Base-by-base conservation (phyloP, 2,113 vertebrate genomes). In the Ptychochromis oligacanthus region DNA sequence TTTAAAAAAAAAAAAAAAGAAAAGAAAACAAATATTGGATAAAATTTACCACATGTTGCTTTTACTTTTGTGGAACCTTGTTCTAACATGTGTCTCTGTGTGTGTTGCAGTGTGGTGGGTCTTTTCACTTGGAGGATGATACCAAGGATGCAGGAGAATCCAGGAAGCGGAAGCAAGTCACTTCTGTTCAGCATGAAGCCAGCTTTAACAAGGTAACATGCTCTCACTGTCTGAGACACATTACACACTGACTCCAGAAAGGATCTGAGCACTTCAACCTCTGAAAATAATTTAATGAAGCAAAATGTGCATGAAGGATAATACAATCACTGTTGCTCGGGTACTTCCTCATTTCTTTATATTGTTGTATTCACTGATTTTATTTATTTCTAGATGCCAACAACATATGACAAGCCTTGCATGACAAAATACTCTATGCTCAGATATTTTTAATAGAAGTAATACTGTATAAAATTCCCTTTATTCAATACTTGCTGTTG, bases 41-140 rank as follows among this genome's bases (percentile, higher is more conserved):
- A 24, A 65, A 65, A 65, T 65, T 65, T 24, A 65, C 62, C 62
- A 24, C 12, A n/a, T 65, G 62, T 22, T 65, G 20, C 17, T 65
- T 65, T 65, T 6, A 65, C 38, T 14, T 40, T 40, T 40, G 38
- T 40, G 1, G 10, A 40, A 2, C 38, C 62, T 17, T 65, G 38
- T 24, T 65, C 38, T 43, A 65, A 65, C 38, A 17, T 17, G 38
- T 43, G 62, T 67, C 62, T 13, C 11, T 67, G 4, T 67, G 62
- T 65, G 62, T 67, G 17, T 67, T 46, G 24, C 62, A 67, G 38
- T 67, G 38, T 67, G 38, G 38, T 7, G 4, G 2, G 62, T 14
- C 8, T 65, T 24, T 43, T 26, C n/a, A 26, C 38, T 46, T 67
- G 14, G 22, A 67, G 38, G 38, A 43, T 43, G 13, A 43, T 8